Base-by-base conservation (phyloP, 2,888 invertebrate genomes). In the Pandemis cinnamomeana region DNA sequence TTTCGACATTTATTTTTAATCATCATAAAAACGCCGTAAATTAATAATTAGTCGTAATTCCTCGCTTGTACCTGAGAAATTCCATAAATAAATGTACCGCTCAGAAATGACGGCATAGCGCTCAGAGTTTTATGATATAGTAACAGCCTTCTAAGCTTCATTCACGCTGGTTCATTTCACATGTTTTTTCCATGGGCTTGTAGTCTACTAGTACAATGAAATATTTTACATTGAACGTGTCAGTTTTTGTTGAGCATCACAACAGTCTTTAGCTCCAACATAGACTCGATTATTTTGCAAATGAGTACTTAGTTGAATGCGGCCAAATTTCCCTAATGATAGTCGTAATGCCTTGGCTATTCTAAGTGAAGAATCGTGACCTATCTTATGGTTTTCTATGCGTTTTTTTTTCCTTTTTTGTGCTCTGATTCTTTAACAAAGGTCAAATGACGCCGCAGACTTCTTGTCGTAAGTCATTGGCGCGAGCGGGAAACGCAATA, bases 391-490 rank as follows among this genome's bases (percentile, higher is more conserved):
- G 36, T 72, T 58, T 62, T 72, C 68, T 51, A 51, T 51, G 44
- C 51, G 46, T 60, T 73, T 60, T 70, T 70, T 60, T 48, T 42
- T 10, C 5, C 15, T 55, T 73, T 73, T 73, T 70, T 73, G 69
- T 69, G 73, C 69, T 73, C 73, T 73, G 73, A 70, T 70, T 70
- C 64, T 66, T 51, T 20, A 67, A 64, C 64, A 66, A 73, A 73
- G 73, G 73, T 70, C 64, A 73, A 70, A 60, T 69, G 72, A 73
- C 64, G 73, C 69, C 69, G 58, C 44, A 69, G 60, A 51, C 58
- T 15, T 11, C 55, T 62, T 62, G 72, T 10, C 15, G 58, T 27
- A 46, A 67, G 46, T 55, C 63, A 51, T 15, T 42, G 7, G 27
- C 51, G 64, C 11, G n/a, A 64, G 72, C 58, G 69, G 63, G 41